Evolutionary conservation across 2,797 vertebrate species (phyloP), one percentile per base, ranked within the genome.

Genomic region (Mus minutoides): DNA sequence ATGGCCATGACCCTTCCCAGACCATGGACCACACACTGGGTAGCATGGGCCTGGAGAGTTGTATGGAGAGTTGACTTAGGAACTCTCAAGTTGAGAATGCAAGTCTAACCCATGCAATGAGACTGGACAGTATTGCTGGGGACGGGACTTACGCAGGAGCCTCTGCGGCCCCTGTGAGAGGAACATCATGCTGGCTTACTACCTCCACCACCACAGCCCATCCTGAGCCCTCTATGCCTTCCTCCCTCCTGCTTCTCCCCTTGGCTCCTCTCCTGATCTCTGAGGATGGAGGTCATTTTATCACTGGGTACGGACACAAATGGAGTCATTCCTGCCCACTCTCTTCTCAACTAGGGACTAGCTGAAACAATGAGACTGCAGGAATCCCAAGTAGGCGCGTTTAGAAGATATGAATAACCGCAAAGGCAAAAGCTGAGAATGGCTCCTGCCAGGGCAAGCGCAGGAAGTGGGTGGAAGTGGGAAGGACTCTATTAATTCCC

Each of bases 361-460:
- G 7, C 1, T 31, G 37, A 75, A 90, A 88, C 78, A 97, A 94
- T 8, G 54, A 43, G 58, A 37, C 64, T 31, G 1, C 22, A 69
- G 80, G 54, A 95, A 86, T 21, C 12, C 21, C 7, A 85, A 78
- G 69, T 29, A 43, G 12, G 24, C 29, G 16, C 37, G 80, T 85
- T 56, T n/a, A 54, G 82, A 49, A 92, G 95, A 88, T 11, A 31
- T 62, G 89, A 95, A 69, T 87, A 83, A 96, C 64, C 19, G 4
- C 54, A 91, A 90, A 73, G 37, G 90, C 88, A 92, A 89, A 94
- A 40, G 24, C 49, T 26, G 69, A 92, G 26, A 93, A 67, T 9
- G 46, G 46, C 26, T 29, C 94, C 64, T 90, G 92, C 88, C 12
- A 58, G 52, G 89, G 40, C 16, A 24, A 69, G 56, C 69, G 43